Base-by-base conservation (phyloP, 2,113 vertebrate genomes). In the Astatoreochromis straeleni region DNA sequence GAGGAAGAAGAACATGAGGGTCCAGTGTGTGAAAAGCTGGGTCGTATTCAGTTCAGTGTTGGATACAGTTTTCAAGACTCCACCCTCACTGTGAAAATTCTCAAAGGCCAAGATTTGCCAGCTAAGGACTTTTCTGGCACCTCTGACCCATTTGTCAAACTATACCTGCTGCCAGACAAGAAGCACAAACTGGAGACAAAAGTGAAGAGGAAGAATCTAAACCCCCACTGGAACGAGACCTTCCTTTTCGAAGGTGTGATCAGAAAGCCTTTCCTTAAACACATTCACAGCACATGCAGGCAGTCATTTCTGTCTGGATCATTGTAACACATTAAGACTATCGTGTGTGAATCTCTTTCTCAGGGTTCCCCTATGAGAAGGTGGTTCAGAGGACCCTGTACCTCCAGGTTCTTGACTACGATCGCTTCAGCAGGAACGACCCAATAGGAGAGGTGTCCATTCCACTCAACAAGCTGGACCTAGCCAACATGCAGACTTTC, bases 101-200 rank as follows among this genome's bases (percentile, higher is more conserved):
- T 99, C 92, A 99, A 99, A 95, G 99, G 98, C 2, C 98, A 99
- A 94, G 99, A 99, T 91, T 96, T 99, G 93, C 99, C 99, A 0
- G 99, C 99, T 84, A 99, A 99, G 96, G 99, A 99, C 94, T 99
- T 99, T 96, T 99, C 98, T 0, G 99, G 99, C 85, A 99, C 99
- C 90, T 99, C 98, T 2, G 99, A 99, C 94, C 99, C 99, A 31
- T 99, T 99, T 1, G 98, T 99, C 92, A 99, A 99, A 97, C 97
- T 99, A 93, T 99, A 99, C 94, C 97, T 99, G 93, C 97, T 99
- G 86, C 98, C 98, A 0, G 99, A 99, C 96, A 99, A 99, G 96
- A 99, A 99, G 97, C 97, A 99, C 97, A 99, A 99, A 96, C 91
- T 99, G 95, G 99, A 99, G 96, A 99, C 99, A 93, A 99, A 99